Evolutionary conservation across 2,797 vertebrate genomes (phyloP).

Genomic region (Sphenopsis melanotis): DNA sequence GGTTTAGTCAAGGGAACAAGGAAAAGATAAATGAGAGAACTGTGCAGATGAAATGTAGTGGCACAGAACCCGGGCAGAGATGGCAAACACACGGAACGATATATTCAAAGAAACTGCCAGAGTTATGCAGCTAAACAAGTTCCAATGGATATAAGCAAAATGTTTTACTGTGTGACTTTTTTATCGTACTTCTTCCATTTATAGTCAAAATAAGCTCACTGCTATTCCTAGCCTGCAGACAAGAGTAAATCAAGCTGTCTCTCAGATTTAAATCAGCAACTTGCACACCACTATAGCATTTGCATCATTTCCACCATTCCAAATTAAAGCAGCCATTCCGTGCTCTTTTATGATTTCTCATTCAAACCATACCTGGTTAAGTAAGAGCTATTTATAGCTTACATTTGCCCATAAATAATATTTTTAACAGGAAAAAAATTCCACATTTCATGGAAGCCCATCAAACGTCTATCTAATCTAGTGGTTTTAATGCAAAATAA

Average conservation of each 20-base stretch:
- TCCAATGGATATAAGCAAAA: slow-evolving; percentile 22
- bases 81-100: not conserved
- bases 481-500: not conserved
- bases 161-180: slow-evolving; percentile 33
- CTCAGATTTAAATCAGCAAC: slow-evolving; percentile 21
- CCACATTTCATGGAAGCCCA: not conserved
- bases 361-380: not conserved
- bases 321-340: not conserved
- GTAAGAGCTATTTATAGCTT: not conserved
- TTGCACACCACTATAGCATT: not conserved
- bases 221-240: not conserved
- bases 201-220: slow-evolving; percentile 33
- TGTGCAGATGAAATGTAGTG: not conserved
- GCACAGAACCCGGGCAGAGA: not conserved
- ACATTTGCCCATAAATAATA: not conserved
- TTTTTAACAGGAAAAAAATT: not conserved
- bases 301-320: not conserved
- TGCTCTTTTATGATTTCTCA: not conserved
- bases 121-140: not conserved
- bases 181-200: not conserved
- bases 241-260: slow-evolving; percentile 35
- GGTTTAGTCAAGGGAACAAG: not conserved
- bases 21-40: slow-evolving; percentile 18
- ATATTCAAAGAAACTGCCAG: not conserved
- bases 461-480: not conserved